These are phyloP conservation scores for Diplodus sargus DNA, from an alignment of 2,797 vertebrate genomes.

Conservation along the genomic window DNA sequence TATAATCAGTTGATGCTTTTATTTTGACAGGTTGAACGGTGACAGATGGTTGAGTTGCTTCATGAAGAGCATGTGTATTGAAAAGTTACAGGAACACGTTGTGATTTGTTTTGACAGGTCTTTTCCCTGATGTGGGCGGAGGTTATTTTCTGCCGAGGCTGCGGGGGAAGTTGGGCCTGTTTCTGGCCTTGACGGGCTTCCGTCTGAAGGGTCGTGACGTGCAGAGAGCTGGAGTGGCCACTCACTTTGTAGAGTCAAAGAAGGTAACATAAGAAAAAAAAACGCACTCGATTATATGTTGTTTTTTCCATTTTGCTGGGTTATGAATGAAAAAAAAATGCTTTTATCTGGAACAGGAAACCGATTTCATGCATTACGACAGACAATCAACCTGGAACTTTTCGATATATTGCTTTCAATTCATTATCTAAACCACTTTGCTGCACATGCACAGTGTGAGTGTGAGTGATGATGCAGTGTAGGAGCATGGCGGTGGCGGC, in stretches of 20 bases:
- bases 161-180: conserved; percentile 90
- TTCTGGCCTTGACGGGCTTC: conserved; percentile 93
- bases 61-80: neutral
- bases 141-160: conserved; percentile 96
- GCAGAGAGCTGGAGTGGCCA: conserved; percentile 91
- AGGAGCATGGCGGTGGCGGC: neutral
- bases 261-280: conserved; percentile 82
- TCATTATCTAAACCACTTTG: neutral
- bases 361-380: neutral
- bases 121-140: conserved; percentile 97
- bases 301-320: no score
- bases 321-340: neutral
- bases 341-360: neutral
- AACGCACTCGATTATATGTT: neutral
- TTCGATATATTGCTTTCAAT: neutral
- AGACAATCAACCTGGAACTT: neutral
- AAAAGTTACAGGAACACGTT: neutral
- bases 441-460: neutral
- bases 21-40: neutral
- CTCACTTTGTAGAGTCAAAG: conserved; percentile 92
- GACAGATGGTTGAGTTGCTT: no score
- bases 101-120: conserved; percentile 82
- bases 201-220: conserved; percentile 95
- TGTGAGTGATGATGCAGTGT: neutral
- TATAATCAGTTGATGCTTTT: neutral